Evolutionary conservation across 2,797 vertebrate species (phyloP), one percentile per base, ranked within the genome.

Genomic region (Todus mexicanus): DNA sequence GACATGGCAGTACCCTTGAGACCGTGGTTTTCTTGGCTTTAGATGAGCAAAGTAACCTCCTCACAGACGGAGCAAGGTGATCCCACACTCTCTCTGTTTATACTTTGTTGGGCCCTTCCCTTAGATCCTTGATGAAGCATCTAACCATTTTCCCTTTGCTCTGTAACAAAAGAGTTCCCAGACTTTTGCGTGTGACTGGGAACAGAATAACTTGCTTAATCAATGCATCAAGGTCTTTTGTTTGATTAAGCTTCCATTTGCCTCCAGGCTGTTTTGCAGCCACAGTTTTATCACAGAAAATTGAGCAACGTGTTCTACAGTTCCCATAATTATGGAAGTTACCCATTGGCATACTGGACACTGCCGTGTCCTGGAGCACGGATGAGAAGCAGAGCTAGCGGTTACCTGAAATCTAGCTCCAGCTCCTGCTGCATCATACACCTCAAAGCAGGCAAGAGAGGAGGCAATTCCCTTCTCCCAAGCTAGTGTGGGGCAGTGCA

Each of bases 151-250:
- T 70, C 43, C 48, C 64, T 57, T 76, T 92, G 38, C 40, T 92
- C 69, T 75, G 35, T 38, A 79, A 64, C 48, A 82, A 71, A 94
- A 78, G 76, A 84, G n/a, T n/a, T n/a, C n/a, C n/a, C n/a, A n/a
- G n/a, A n/a, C n/a, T n/a, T n/a, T n/a, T n/a, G n/a, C n/a, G n/a
- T 73, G 82, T 66, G 40, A 92, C 91, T 93, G 50, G 60, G 63
- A 94, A 66, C 56, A 84, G 66, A 78, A 45, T 31, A 86, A 94
- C 65, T 93, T 81, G 56, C 64, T 92, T 93, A 91, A 95, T 95
- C 82, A 92, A 93, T 92, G 51, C 73, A 95, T 92, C 87, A 70
- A 91, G 82, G 66, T 92, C 64, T 50, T 84, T 93, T 92, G 77
- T 88, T 94, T 93, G 89, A 94, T 93, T 89, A 92, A 83, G 54